Evolutionary conservation across 2,888 invertebrate genomes (phyloP).

Genomic region (Altica lythri): DNA sequence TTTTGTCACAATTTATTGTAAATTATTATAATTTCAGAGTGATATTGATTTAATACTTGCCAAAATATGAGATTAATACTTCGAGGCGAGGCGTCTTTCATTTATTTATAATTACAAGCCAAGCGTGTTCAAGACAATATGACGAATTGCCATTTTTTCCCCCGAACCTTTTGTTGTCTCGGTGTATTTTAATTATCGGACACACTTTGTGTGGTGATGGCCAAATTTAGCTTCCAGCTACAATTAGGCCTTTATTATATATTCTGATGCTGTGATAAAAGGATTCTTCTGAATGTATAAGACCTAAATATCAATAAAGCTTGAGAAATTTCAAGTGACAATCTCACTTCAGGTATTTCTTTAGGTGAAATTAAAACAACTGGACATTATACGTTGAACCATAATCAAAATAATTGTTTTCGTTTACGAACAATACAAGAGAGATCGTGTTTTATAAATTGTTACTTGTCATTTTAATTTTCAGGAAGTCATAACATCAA

Average conservation of each 20-base stretch:
- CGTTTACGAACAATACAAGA: too few relatives aligned
- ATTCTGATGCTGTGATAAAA: slow-evolving; percentile 9
- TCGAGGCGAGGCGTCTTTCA: slow-evolving; percentile 14
- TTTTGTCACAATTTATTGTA: too few relatives aligned
- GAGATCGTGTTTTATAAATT: too few relatives aligned
- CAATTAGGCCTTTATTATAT: slow-evolving; percentile 21
- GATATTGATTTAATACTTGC: too few relatives aligned
- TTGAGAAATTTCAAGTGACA: too few relatives aligned
- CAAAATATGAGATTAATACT: too few relatives aligned
- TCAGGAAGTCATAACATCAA: too few relatives aligned
- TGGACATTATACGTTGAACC: background rate
- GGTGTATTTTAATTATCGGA: slow-evolving; percentile 21
- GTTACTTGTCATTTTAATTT: too few relatives aligned
- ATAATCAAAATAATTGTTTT: slow-evolving; percentile 10
- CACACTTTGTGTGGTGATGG: slow-evolving; percentile 21
- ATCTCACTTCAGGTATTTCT: too few relatives aligned
- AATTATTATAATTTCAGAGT: too few relatives aligned
- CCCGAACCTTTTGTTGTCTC: slow-evolving; percentile 19
- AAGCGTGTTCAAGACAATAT: slow-evolving; percentile 22
- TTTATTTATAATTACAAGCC: slow-evolving; percentile 16
- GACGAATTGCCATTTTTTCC: slow-evolving; percentile 21
- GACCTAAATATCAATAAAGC: too few relatives aligned
- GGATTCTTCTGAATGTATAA: too few relatives aligned
- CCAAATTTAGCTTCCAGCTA: slow-evolving; percentile 16
- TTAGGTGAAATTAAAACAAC: background rate